Evolutionary conservation across 2,113 vertebrate species (phyloP).

Genomic region (Lonchura striata): DNA sequence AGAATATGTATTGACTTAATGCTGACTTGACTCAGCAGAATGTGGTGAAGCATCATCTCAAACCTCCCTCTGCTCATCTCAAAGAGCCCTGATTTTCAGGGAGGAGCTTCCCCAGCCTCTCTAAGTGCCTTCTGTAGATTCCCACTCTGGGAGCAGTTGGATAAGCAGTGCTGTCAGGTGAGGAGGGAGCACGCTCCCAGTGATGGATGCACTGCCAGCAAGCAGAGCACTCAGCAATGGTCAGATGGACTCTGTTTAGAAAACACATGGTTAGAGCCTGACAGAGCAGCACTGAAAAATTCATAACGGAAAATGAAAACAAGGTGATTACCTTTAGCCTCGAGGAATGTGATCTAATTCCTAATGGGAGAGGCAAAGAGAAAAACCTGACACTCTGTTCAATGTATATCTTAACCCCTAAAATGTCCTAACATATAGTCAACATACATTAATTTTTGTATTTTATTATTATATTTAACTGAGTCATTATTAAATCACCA

Average conservation of each 20-base stretch:
- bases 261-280: not conserved
- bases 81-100: not conserved
- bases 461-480: not conserved
- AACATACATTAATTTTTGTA: not conserved
- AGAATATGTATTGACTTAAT: not conserved
- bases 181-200: rapidly evolving
- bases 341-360: not conserved
- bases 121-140: not conserved
- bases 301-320: slow-evolving; percentile 13
- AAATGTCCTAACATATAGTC: not conserved
- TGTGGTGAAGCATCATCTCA: not conserved
- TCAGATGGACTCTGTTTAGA: not conserved
- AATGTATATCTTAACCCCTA: not conserved
- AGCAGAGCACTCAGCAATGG: not conserved
- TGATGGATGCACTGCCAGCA: rapidly evolving
- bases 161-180: not conserved
- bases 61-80: not conserved
- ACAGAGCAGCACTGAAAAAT: not conserved
- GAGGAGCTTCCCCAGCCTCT: not conserved
- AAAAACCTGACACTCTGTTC: not conserved
- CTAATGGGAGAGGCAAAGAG: not conserved
- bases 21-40: slow-evolving; percentile 37
- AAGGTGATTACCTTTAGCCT: not conserved
- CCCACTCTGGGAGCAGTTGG: not conserved
- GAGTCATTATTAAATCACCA: not conserved